Evolutionary conservation across 2,113 vertebrate species (phyloP), one percentile per base, ranked within the genome.

Genomic region (Rynchops niger): DNA sequence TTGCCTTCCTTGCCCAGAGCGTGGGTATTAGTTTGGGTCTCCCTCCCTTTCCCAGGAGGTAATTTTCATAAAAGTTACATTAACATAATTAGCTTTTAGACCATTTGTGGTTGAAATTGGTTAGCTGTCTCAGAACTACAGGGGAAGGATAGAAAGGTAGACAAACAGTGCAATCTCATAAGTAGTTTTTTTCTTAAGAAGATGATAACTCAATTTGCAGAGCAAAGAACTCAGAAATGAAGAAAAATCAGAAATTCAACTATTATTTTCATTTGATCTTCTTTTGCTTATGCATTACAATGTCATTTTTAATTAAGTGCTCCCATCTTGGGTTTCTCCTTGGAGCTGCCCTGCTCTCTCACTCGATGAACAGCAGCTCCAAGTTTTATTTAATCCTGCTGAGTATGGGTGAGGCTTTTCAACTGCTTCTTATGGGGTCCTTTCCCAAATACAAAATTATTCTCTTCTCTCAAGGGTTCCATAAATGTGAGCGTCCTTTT

Each of bases 371-470:
- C 23, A 53, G 21, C 3, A 1, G 8, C 29, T 85, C 52, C 0
- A 0, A 29, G 45, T 86, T 76, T 85, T 53, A 22, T 43, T 90
- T 63, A 67, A 59, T 83, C 42, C 15, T 61, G 5, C 69, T 3
- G 1, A 15, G 21, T 50, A 13, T 16, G 25, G 43, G 29, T 58
- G 26, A 79, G 17, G 22, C 32, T 86, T 83, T 83, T 61, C 55
- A 45, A 6, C 23, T 73, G 20, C 0, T 0, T 67, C 40, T 82
- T 43, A 36, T 0, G 1, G 52, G 1, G 18, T 55, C 16, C 45
- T 19, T 80, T 77, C 40, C 34, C 23, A 55, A 91, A 67, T 9
- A 73, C 11, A 72, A 86, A 77, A 72, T 61, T 32, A n/a, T 36
- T 65, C 23, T 63, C 15, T 70, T 88, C 19, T 36, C 56, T 69